Evolutionary conservation across 2,113 vertebrate species (phyloP), one percentile per base, ranked within the genome.

Genomic region (Nerophis ophidion): DNA sequence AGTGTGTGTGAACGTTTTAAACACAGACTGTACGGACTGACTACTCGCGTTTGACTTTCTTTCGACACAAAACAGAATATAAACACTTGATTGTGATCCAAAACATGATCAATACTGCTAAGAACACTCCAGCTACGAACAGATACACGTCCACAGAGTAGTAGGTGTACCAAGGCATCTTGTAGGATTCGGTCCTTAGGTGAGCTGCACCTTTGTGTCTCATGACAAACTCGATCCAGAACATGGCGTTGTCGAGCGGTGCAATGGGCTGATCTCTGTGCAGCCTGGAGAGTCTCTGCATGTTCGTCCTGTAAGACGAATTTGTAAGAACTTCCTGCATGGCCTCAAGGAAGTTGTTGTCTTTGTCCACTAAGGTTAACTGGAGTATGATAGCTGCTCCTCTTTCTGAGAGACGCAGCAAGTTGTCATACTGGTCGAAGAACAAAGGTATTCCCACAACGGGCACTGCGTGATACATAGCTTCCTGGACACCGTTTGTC

Each of bases 151-250:
- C 88, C 4, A 86, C 65, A 58, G 80, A 84, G 71, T 86, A 51
- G 49, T 89, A 90, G 26, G 70, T 65, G 15, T 87, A 90, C 87
- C 87, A 89, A 16, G 89, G 77, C 75, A 89, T 63, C 42, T 45
- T 81, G 72, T 81, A 85, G 19, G 83, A 87, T 36, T 82, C 83
- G 0, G 86, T 57, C 52, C 56, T 85, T 34, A 91, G 75, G 68
- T 89, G 87, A 65, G 82, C 75, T 11, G 85, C 88, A 33, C 89
- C 89, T 85, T 82, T 83, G 76, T 90, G 86, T 56, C 85, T 84
- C 57, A 90, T 88, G 19, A 89, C 84, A 70, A 80, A 90, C 78
- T 90, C 88, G 10, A 86, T 86, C 88, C 90, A 91, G 84, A 87
- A 90, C 64, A 89, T 33, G 56, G 87, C 88, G 1, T n/a, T 70